Evolutionary conservation across 2,888 invertebrate species (phyloP).

Genomic region (Sisyra nigra): DNA sequence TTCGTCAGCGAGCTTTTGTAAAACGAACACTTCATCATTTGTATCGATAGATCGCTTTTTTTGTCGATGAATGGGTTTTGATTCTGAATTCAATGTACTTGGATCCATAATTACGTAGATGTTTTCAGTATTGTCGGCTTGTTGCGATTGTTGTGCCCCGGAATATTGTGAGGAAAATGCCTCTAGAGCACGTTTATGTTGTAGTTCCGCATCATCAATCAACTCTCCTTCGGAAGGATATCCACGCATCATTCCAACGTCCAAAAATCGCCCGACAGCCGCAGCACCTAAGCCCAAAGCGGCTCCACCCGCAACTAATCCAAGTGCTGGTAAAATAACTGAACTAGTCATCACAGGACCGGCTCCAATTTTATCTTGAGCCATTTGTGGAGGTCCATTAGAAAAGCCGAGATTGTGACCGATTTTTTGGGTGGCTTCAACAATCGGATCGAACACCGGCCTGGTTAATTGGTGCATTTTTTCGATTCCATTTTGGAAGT

Average conservation of each 20-base stretch:
- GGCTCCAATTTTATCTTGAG: conserved; percentile 48
- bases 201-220: conserved; percentile 30
- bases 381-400: conserved; percentile 24
- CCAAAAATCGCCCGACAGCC: conserved; percentile 55
- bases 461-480: conserved; percentile 49
- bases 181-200: conserved; percentile 39
- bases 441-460: conserved; percentile 54
- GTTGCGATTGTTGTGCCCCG: neutral
- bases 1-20: conserved; percentile 21
- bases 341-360: conserved; percentile 36
- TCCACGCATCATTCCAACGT: conserved; percentile 43
- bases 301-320: conserved; percentile 67
- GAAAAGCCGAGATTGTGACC: conserved; percentile 55
- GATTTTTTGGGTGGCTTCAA: conserved; percentile 66
- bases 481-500: conserved; percentile 52
- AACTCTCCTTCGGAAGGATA: conserved; percentile 11
- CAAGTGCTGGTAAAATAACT: conserved; percentile 57
- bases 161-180: conserved; percentile 1
- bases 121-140: no score
- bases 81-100: neutral
- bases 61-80: conserved; percentile 7
- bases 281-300: conserved; percentile 68
- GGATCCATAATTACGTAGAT: conserved; percentile 18
- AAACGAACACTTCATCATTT: conserved; percentile 24
- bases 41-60: conserved; percentile 17